Evolutionary conservation across 2,797 vertebrate genomes (phyloP).

Genomic region (Poeciliopsis infans): DNA sequence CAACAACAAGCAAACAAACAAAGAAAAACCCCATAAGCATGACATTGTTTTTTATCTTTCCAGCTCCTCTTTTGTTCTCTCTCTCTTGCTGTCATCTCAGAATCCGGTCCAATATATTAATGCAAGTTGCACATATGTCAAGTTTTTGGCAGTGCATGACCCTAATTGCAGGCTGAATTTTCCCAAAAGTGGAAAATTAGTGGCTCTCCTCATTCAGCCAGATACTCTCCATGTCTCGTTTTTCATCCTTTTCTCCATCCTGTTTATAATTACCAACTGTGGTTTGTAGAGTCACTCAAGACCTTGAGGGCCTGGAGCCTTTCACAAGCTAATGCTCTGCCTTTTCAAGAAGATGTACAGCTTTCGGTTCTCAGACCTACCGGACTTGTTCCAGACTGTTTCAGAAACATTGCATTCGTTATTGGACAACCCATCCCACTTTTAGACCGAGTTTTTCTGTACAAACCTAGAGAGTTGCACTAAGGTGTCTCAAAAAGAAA

Average conservation of each 20-base stretch:
- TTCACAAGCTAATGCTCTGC: slow-evolving; percentile 35
- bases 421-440: slow-evolving; percentile 11
- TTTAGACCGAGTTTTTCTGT: slow-evolving; percentile 5
- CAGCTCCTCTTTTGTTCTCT: slow-evolving; percentile 34
- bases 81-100: slow-evolving; percentile 22
- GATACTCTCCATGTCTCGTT: slow-evolving; percentile 40
- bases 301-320: slow-evolving; percentile 43
- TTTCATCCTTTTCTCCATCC: slow-evolving; percentile 43
- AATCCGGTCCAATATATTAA: slow-evolving; percentile 33
- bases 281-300: slow-evolving; percentile 58
- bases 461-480: slow-evolving; percentile 19
- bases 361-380: neutral
- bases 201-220: slow-evolving; percentile 49
- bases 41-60: slow-evolving; percentile 27
- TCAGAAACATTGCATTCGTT: slow-evolving; percentile 6
- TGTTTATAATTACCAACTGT: slow-evolving; percentile 63
- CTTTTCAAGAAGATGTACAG: slow-evolving; percentile 15
- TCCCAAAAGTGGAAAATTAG: slow-evolving; percentile 65
- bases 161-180: slow-evolving; percentile 57
- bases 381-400: slow-evolving; percentile 3
- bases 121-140: slow-evolving; percentile 52
- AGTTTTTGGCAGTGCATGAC: slow-evolving; percentile 49
- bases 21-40: slow-evolving; percentile 14
- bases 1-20: neutral
- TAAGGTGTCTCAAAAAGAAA: slow-evolving; percentile 47